phyloP scores from a whole-genome alignment of 2,888 invertebrate genomes.

The Acleris sparsana region DNA sequence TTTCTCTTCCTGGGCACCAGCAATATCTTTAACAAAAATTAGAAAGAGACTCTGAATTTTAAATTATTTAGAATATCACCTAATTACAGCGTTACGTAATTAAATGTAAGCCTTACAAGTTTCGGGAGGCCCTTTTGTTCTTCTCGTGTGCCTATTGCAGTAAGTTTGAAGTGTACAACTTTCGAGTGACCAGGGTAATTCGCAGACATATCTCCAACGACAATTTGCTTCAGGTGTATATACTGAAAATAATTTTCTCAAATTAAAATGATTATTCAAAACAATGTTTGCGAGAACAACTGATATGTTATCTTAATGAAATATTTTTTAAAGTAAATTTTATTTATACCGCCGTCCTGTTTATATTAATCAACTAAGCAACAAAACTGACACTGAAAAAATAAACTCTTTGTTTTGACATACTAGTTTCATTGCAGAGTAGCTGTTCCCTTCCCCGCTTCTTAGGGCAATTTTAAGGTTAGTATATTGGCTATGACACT shows the following conservation, averaged over 20 bases:
- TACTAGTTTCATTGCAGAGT: no score
- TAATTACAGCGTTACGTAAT: no score
- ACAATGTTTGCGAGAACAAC: not conserved
- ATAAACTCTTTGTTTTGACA: no score
- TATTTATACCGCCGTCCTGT: no score
- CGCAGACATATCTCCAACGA: not conserved
- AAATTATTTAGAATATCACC: not conserved
- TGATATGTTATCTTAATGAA: no score
- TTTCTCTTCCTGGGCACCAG: slow-evolving; percentile 37
- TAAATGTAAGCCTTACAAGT: not conserved
- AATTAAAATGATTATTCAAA: not conserved
- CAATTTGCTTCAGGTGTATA: not conserved
- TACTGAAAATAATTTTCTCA: not conserved
- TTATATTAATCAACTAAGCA: no score
- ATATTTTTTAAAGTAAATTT: no score
- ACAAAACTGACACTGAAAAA: no score
- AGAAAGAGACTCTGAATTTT: not conserved
- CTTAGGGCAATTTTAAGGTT: no score
- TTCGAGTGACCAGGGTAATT: not conserved
- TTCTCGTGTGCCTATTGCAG: not conserved
- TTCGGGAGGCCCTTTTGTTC: not conserved
- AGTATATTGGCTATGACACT: no score
- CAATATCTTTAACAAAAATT: not conserved
- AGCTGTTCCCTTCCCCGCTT: no score
- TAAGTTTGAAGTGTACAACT: not conserved